Percentiles rank a stretch among this genome's conserved stretches.
Conservation (phyloP, 2,888 invertebrate species). For the Tineola bisselliella region DNA sequence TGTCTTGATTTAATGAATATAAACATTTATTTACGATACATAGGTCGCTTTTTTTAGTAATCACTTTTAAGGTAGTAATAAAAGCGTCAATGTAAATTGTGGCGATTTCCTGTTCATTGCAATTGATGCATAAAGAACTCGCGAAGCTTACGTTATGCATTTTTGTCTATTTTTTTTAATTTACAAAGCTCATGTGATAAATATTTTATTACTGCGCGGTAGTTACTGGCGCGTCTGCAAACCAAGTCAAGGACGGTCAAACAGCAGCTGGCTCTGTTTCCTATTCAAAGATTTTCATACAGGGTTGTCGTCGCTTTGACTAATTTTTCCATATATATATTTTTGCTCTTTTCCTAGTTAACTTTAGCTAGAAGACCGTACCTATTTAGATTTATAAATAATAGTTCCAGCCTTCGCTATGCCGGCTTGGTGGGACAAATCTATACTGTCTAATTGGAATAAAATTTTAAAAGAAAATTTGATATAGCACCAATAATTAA, state of each 20-base stretch:
- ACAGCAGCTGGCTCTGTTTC: conserved; percentile 39
- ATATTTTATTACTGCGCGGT: conserved; percentile 3
- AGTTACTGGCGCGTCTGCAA: conserved; percentile 19
- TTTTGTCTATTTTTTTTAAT: conserved; percentile 4
- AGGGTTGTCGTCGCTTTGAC: conserved; percentile 20
- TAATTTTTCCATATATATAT: no score
- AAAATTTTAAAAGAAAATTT: no score
- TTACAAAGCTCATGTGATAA: conserved; percentile 1
- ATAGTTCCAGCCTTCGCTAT: no score
- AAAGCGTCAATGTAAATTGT: background rate
- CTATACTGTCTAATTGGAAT: no score
- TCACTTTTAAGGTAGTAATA: background rate
- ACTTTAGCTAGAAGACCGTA: no score
- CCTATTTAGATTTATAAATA: no score
- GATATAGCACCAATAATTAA: no score
- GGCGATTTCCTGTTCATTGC: background rate
- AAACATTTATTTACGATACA: background rate
- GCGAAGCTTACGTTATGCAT: background rate
- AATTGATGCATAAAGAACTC: background rate
- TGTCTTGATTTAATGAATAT: background rate
- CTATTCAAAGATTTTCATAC: conserved; percentile 45
- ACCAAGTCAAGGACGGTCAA: conserved; percentile 57
- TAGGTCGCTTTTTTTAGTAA: background rate
- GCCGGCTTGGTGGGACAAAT: no score
- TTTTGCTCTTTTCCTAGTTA: no score